A percentile compares a stretch with the other conserved stretches of the same genome.
phyloP scores from a whole-genome alignment of 2,797 vertebrate genomes.

The Danio albolineatus region DNA sequence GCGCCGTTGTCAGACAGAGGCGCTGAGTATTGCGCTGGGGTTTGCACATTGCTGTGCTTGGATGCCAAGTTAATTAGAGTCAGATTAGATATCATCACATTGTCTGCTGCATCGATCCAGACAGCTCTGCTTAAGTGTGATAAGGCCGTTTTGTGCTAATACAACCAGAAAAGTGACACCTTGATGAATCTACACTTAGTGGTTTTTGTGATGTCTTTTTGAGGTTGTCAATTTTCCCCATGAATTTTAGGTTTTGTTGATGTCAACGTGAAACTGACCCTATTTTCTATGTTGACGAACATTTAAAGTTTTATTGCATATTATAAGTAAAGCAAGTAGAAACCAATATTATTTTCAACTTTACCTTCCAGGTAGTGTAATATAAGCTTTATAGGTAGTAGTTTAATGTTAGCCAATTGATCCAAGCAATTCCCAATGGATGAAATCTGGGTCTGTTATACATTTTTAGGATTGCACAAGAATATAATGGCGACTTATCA shows the following conservation, averaged over 20 bases:
- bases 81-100: constrained; percentile 66
- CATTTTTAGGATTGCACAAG: not conserved
- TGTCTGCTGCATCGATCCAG: constrained; percentile 53
- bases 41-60: constrained; percentile 42
- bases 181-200: not conserved
- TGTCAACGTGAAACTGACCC: not conserved
- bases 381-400: not conserved
- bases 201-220: not conserved
- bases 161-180: constrained; percentile 7
- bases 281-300: not conserved
- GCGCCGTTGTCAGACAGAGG: constrained; percentile 4
- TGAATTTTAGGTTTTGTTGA: not conserved
- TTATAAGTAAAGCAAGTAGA: not conserved
- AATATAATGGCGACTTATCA: not conserved
- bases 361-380: not conserved
- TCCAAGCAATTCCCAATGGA: not conserved
- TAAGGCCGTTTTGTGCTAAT: constrained; percentile 42
- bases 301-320: not conserved
- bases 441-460: not conserved
- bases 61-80: constrained; percentile 63
- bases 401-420: not conserved
- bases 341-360: not conserved
- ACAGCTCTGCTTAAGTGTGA: constrained; percentile 55
- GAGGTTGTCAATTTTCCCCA: not conserved
- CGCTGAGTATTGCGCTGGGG: constrained; percentile 15